Evolutionary conservation across 1,140 invertebrate species (phyloP), one percentile per base, ranked within the genome.

Genomic region (Pomacea maculata): DNA sequence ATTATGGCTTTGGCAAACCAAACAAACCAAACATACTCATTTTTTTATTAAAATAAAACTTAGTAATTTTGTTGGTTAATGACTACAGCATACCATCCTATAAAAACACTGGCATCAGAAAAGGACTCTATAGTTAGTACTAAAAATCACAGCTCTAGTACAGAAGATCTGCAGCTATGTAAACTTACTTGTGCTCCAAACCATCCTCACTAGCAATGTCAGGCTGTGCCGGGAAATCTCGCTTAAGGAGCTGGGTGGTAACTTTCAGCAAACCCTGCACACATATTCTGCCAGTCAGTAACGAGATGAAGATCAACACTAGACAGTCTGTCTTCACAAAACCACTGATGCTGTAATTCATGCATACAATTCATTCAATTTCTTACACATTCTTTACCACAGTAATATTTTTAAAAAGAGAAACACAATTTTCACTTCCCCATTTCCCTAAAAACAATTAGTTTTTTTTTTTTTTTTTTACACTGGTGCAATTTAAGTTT

Each of bases 201-300:
- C 88, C 88, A 87, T 89, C 88, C 11, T 88, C 87, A 75, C 78
- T 81, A 21, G 85, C 77, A n/a, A 83, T 78, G 77, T 89, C 88
- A 21, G 88, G 88, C 29, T 87, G 88, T 12, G 88, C 85, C 54
- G 86, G 86, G 67, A 89, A 89, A 29, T 89, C 88, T 81, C 87
- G 78, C 72, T 89, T 89, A 73, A 89, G 74, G 67, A 89, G 79
- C 78, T 87, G 86, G 74, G 82, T 78, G 10, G 88, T 87, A 54
- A 89, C 79, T 79, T 89, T 89, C 75, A 87, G 77, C n/a, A 89
- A 78, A 65, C 85, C 84, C 88, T 89, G 87, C 52, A 88, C 57
- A 61, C 57, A 61, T 61, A 11, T 17, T 14, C 57, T 61, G 57
- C 57, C 57, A 11, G 57, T 61, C 11, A 17, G 15, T 8, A 61